Percentiles rank a stretch among this genome's conserved stretches.
Conservation (phyloP, 1,140 invertebrate species). For the Cylas formicarius region DNA sequence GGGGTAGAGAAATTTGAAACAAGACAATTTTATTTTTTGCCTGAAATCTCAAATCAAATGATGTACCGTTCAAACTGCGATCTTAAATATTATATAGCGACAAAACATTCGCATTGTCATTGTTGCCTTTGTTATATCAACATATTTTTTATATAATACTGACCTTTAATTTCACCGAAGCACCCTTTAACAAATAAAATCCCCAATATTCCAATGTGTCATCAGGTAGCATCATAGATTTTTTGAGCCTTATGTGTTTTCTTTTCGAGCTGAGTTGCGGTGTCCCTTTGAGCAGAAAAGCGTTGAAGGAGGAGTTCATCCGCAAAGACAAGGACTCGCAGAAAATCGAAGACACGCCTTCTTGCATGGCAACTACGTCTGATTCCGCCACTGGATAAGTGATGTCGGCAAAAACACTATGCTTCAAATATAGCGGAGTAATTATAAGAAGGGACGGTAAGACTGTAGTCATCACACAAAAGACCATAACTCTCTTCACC, state of each 20-base stretch:
- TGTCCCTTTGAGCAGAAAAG: conserved; percentile 65
- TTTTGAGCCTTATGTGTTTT: conserved; percentile 69
- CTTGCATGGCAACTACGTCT: conserved; percentile 69
- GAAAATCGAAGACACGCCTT: conserved; percentile 71
- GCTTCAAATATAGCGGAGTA: conserved; percentile 65
- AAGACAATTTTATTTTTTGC: too few species aligned
- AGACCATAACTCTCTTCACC: conserved; percentile 61
- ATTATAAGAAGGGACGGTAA: conserved; percentile 64
- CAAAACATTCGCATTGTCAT: too few species aligned
- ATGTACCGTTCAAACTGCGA: too few species aligned
- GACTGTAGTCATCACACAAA: conserved; percentile 64
- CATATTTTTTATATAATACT: not conserved
- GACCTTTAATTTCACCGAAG: conserved; percentile 28
- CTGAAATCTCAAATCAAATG: too few species aligned
- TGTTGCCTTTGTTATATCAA: not conserved
- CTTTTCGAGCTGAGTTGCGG: conserved; percentile 60
- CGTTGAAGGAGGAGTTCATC: conserved; percentile 75
- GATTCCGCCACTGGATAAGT: conserved; percentile 69
- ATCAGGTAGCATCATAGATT: conserved; percentile 74
- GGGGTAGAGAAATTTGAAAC: too few species aligned
- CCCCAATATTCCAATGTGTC: conserved; percentile 85
- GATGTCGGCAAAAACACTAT: conserved; percentile 65
- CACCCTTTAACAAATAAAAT: conserved; percentile 70
- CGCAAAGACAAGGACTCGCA: conserved; percentile 67
- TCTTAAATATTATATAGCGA: too few species aligned